Evolutionary conservation across 2,888 invertebrate species (phyloP), one percentile per base, ranked within the genome.

Genomic region (Heliothis peltigera): DNA sequence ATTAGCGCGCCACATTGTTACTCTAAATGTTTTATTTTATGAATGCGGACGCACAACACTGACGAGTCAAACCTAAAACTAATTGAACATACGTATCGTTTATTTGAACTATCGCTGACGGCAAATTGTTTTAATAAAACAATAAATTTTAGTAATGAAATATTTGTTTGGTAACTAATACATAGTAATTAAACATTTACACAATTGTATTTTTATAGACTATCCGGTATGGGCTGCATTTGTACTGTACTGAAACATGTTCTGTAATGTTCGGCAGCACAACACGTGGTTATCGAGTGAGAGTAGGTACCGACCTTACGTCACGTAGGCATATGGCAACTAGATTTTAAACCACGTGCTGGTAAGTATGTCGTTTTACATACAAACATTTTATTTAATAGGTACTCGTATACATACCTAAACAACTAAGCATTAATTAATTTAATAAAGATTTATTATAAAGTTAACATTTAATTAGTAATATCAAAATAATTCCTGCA

Each of bases 1-100:
- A 77, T 77, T 74, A 74, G 65, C 48, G 72, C 55, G 60, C 44
- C 21, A 58, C 51, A 22, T 55, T 61, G 53, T 59, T 39, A 32
- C 57, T 18, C 22, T 39, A 46, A 70, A 72, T 59, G 52, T 76
- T 59, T 57, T 68, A 61, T 75, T 25, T 62, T 62, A 70, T 54
- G 18, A 52, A 32, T 56, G 39, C 17, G 2, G 19, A 65, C 39
- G 15, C 12, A 52, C 39, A 55, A 18, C 7, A 43, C 7, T 19
- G 10, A 0, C 43, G 21, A 8, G 7, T 21, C 18, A 35, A 17
- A 35, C 22, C 10, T 25, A 10, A 28, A 21, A 35, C 21, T 59
- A 44, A 3, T 10, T 32, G 10, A 55, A 60, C 43, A 39, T 32
- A 22, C 49, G 52, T 21, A 46, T 54, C 67, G 48, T 12, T 39